Conservation (phyloP, 2,888 invertebrate genomes). For the Muschampia plurimacula region DNA sequence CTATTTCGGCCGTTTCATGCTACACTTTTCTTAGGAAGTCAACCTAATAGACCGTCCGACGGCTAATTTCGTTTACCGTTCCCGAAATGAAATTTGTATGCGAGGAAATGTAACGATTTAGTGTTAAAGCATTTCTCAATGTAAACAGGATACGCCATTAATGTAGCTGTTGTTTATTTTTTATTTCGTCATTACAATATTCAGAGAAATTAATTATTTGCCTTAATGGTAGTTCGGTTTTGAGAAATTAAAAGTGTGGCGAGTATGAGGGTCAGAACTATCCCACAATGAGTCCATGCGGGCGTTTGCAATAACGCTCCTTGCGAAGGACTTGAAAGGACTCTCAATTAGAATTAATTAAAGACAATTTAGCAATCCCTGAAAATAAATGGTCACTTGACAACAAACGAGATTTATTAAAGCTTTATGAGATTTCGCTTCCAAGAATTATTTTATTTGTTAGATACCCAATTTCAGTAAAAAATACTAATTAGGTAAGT, state of each 20-base stretch:
- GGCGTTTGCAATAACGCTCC: constrained; percentile 77
- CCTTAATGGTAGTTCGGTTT: constrained; percentile 49
- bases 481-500: too few relatives aligned
- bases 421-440: constrained; percentile 55
- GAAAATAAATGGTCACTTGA: constrained; percentile 76
- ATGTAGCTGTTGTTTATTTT: constrained; percentile 53
- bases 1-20: constrained; percentile 50
- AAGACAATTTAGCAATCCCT: constrained; percentile 83
- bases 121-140: constrained; percentile 56
- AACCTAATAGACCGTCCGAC: constrained; percentile 60
- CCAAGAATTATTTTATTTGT: constrained; percentile 9
- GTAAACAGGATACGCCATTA: constrained; percentile 59
- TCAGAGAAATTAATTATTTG: constrained; percentile 56
- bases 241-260: constrained; percentile 50
- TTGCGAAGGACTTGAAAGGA: constrained; percentile 71
- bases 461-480: background rate
- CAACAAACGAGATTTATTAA: constrained; percentile 79
- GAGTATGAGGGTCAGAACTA: constrained; percentile 72
- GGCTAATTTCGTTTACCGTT: constrained; percentile 61
- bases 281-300: constrained; percentile 68
- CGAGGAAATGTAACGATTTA: constrained; percentile 64
- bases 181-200: constrained; percentile 53
- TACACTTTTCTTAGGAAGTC: constrained; percentile 68
- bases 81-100: constrained; percentile 58
- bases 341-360: constrained; percentile 84